These are phyloP conservation scores for Gymnopithys bicolor DNA, from an alignment of 2,797 vertebrate genomes.

Conservation along the genomic window DNA sequence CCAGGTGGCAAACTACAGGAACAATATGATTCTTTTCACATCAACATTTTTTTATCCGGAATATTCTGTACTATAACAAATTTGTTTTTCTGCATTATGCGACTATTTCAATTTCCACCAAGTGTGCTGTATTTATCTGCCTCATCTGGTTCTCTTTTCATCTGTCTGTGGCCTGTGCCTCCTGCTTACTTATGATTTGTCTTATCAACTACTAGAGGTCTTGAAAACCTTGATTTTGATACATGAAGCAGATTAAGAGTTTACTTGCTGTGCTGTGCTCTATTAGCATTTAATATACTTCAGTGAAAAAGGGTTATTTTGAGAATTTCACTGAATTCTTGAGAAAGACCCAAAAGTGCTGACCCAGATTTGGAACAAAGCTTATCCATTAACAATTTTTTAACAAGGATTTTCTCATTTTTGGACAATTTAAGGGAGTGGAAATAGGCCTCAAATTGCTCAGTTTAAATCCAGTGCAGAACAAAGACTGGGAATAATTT, in stretches of 20 bases:
- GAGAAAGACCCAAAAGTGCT: background rate
- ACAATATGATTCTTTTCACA: conserved; percentile 13
- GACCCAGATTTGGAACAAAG: background rate
- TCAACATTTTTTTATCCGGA: conserved; percentile 12
- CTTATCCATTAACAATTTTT: background rate
- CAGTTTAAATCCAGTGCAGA: background rate
- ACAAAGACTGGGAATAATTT: background rate
- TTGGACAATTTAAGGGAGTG: background rate
- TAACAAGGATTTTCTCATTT: background rate
- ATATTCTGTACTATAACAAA: background rate
- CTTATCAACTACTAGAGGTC: conserved; percentile 5
- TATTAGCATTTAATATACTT: conserved; percentile 1
- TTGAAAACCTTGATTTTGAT: conserved; percentile 10
- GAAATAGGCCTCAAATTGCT: background rate
- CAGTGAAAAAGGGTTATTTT: background rate
- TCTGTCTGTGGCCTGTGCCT: background rate
- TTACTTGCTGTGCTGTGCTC: background rate
- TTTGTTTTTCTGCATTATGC: conserved; percentile 24
- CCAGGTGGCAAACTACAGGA: conserved; percentile 18
- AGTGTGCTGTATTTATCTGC: background rate
- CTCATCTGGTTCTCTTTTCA: conserved; percentile 18
- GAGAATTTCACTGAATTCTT: conserved; percentile 20
- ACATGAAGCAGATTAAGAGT: conserved; percentile 11
- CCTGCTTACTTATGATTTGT: conserved; percentile 6
- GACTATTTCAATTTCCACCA: background rate